Conservation (phyloP, 2,113 vertebrate genomes). For the Datnioides undecimradiatus region DNA sequence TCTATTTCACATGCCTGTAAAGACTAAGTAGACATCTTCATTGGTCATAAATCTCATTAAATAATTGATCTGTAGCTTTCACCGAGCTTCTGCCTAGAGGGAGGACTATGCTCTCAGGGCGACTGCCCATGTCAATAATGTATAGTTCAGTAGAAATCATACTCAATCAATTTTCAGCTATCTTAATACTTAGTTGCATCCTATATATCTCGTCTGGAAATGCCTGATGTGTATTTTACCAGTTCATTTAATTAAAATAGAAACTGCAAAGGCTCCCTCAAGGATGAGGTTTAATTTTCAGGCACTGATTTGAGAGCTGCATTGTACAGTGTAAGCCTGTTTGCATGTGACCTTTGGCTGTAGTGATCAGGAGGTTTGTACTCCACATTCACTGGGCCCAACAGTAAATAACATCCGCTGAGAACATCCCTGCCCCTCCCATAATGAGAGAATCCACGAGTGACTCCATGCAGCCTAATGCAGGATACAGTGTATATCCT, state of each 20-base stretch:
- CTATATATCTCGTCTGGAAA: not conserved
- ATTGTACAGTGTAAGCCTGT: not conserved
- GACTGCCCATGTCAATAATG: not conserved
- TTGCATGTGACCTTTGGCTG: not conserved
- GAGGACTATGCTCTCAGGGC: not conserved
- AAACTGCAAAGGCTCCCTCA: not conserved
- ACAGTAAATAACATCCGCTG: slow-evolving; percentile 7
- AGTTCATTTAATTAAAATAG: not conserved
- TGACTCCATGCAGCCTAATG: not conserved
- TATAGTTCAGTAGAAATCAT: not conserved
- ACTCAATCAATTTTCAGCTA: not conserved
- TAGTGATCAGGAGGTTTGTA: not conserved
- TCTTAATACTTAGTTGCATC: not conserved
- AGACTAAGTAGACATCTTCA: not conserved
- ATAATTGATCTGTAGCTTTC: not conserved
- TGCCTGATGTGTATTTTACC: not conserved
- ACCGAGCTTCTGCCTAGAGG: not conserved
- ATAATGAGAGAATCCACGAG: slow-evolving; percentile 4
- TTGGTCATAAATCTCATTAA: not conserved
- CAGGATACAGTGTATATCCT: slow-evolving; percentile 6
- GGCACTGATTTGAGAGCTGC: not conserved
- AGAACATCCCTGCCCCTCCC: not conserved
- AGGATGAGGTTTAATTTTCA: not conserved
- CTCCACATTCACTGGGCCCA: not conserved
- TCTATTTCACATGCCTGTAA: not conserved